These are phyloP conservation scores for Pheosia tremula DNA, from an alignment of 2,888 invertebrate genomes.

Conservation along the genomic window DNA sequence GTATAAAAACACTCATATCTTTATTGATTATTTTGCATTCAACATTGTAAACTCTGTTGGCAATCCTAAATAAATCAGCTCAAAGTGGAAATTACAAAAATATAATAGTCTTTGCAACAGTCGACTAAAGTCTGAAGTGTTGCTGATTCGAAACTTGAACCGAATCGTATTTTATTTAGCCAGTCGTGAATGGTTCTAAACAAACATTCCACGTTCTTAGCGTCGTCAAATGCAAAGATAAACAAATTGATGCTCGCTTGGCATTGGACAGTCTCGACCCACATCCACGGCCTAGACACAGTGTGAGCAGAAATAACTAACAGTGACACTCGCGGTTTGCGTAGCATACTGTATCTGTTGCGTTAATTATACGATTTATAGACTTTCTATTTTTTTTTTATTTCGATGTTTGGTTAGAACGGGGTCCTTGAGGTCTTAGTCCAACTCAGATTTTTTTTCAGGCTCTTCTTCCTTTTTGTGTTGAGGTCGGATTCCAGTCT, in stretches of 20 bases:
- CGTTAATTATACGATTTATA: constrained; percentile 31
- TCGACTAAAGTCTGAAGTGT: not conserved
- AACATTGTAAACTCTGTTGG: no score
- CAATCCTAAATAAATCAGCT: no score
- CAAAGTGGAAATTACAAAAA: no score
- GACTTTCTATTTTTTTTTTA: constrained; percentile 33
- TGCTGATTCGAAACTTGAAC: not conserved
- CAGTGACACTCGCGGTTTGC: constrained; percentile 37
- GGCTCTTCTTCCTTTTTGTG: no score
- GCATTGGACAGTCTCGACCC: constrained; percentile 51
- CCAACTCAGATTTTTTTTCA: not conserved
- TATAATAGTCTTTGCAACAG: not conserved
- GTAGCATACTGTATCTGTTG: not conserved
- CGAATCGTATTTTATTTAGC: not conserved
- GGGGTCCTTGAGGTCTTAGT: not conserved
- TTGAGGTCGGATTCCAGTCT: no score
- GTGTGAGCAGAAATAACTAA: constrained; percentile 47
- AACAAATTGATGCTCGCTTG: constrained; percentile 37
- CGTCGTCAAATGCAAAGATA: constrained; percentile 28
- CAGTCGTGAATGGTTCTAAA: constrained; percentile 3
- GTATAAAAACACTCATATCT: no score
- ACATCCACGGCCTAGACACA: constrained; percentile 57
- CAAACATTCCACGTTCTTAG: constrained; percentile 10
- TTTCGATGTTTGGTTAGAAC: not conserved
- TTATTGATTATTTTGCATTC: no score